A percentile compares a stretch with the other conserved stretches of the same genome.
phyloP scores from a whole-genome alignment of 2,888 invertebrate genomes.

The Arctia plantaginis region DNA sequence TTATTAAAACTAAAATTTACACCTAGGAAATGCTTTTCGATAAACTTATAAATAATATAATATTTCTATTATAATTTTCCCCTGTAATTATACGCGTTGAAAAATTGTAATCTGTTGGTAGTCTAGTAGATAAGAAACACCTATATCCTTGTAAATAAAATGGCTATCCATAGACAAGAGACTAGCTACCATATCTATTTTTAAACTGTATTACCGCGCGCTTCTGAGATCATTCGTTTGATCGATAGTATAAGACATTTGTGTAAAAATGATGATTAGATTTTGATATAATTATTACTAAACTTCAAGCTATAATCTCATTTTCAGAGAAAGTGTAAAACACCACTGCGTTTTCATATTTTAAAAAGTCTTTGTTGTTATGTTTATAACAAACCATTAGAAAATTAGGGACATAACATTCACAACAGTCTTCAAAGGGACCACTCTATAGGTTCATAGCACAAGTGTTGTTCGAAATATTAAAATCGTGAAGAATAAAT shows the following conservation, averaged over 20 bases:
- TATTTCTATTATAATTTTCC: slow-evolving; percentile 9
- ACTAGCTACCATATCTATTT: slow-evolving; percentile 13
- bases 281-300: slow-evolving; percentile 11
- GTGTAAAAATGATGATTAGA: neutral
- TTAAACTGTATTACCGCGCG: neutral
- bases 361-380: neutral
- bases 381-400: neutral
- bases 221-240: slow-evolving; percentile 43
- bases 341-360: neutral
- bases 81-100: neutral
- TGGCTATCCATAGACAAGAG: slow-evolving; percentile 19
- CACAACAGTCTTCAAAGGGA: neutral
- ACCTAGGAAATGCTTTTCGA: slow-evolving; percentile 45
- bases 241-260: slow-evolving; percentile 25
- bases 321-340: neutral
- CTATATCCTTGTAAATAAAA: slow-evolving; percentile 20
- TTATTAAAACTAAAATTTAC: slow-evolving; percentile 27
- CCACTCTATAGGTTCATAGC: neutral
- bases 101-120: neutral
- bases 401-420: neutral
- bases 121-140: neutral
- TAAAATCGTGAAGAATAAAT: neutral
- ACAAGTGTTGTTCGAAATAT: neutral
- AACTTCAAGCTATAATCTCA: neutral
- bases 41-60: slow-evolving; percentile 13